Base-by-base conservation (phyloP, 2,888 invertebrate species). In the Eustalomyia histrio region DNA sequence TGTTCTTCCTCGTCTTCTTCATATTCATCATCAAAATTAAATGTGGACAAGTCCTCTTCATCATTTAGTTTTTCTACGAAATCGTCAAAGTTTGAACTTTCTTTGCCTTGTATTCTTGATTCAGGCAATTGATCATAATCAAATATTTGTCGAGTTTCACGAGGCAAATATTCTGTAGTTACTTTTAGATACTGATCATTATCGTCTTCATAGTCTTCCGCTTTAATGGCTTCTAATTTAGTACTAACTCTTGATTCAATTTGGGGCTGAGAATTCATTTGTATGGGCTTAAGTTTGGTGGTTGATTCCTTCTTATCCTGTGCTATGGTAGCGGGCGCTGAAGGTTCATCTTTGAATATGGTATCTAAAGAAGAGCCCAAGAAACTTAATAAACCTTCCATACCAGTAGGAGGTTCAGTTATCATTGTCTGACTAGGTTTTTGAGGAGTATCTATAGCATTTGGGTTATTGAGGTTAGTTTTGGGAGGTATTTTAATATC, bases 111-210 rank as follows among this genome's bases (percentile, higher is more conserved):
- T 67, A 84, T 80, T 35, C 88, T 85, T 39, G 89, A 86, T 79
- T 90, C 90, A 17, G 90, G 90, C 76, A 89, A 84, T 84, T 90
- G 88, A 84, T 90, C 90, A 84, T 90, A 90, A 85, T 90, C 90
- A 80, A 88, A 90, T 65, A 90, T 85, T 79, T 90, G 90, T 50
- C 90, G 86, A 17, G 87, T 87, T 79, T 87, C 88, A 39, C 87
- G 88, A 17, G 86, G 87, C 53, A 87, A 85, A 53, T 84, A 83
- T 64, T 87, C 87, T 21, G 88, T 86, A 72, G 83, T 85, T 12
- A 72, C 83, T 58, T 79, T 74, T 29, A 29, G 7, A 29, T 29
- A 29, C 7, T 29, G 29, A 83, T 84, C 83, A 65, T 67, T 72
- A 24, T 71, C 74, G 71, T 80, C 76, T 5, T 58, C 72, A 18